phyloP scores from a whole-genome alignment of 2,797 vertebrate species.

The Sebastes glaucus region DNA sequence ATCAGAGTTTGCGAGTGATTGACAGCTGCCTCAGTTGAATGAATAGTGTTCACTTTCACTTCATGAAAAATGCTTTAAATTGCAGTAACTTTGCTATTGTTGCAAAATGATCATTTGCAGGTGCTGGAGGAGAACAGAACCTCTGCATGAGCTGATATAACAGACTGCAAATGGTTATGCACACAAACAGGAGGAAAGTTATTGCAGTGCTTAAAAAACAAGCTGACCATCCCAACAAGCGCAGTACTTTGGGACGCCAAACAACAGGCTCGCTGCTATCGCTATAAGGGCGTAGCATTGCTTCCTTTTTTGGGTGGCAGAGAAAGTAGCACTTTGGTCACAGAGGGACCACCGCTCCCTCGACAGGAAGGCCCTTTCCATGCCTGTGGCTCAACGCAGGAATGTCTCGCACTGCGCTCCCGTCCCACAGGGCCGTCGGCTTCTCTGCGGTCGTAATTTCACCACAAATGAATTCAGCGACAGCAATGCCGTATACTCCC shows the following conservation, averaged over 20 bases:
- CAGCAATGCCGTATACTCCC: conserved; percentile 5
- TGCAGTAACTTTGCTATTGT: neutral
- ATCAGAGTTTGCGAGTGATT: too few relatives aligned
- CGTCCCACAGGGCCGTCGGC: conserved; percentile 40
- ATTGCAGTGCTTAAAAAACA: neutral
- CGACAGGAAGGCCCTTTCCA: conserved; percentile 54
- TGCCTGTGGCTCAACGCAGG: conserved; percentile 70
- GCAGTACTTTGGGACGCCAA: neutral
- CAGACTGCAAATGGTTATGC: neutral
- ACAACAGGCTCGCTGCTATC: conserved; percentile 20
- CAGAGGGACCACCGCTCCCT: conserved; percentile 53
- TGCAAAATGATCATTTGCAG: neutral
- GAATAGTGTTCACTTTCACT: neutral
- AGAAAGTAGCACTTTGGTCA: conserved; percentile 62
- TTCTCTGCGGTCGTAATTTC: conserved; percentile 41
- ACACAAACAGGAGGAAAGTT: neutral
- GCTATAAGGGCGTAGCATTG: conserved; percentile 23
- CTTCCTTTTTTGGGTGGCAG: conserved; percentile 61
- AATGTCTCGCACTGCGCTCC: conserved; percentile 63
- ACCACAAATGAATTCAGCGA: conserved; percentile 52
- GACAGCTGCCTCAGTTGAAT: too few relatives aligned
- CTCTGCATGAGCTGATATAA: neutral
- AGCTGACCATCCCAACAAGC: neutral
- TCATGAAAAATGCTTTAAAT: neutral
- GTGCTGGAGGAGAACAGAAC: neutral